Evolutionary conservation across 2,888 invertebrate species (phyloP).

Genomic region (Willowsia nigromaculata): DNA sequence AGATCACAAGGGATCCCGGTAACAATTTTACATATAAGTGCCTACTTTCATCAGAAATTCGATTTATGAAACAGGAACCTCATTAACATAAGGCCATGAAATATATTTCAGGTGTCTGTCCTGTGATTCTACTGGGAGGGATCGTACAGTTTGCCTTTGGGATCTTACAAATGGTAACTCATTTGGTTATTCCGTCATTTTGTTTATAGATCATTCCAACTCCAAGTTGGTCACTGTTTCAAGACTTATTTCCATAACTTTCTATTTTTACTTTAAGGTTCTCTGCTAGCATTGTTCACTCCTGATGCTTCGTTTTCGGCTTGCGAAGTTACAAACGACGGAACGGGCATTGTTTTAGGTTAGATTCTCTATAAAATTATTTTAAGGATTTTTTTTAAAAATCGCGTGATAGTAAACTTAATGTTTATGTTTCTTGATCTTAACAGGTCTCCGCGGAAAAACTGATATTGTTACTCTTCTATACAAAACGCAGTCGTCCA

Average conservation of each 20-base stretch:
- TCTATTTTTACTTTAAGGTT: slow-evolving; percentile 83
- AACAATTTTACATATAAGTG: not conserved
- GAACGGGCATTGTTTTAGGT: slow-evolving; percentile 84
- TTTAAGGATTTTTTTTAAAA: too few relatives aligned
- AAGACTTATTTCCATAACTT: not conserved
- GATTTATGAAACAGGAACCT: slow-evolving; percentile 3
- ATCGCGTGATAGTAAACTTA: not conserved
- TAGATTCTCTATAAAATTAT: not conserved
- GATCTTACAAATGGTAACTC: slow-evolving; percentile 87
- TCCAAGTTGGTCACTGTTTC: not conserved
- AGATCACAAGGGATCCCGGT: slow-evolving; percentile 83
- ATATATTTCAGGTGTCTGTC: slow-evolving; percentile 85
- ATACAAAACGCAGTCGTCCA: slow-evolving; percentile 72
- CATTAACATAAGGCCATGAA: not conserved
- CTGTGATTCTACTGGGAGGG: slow-evolving; percentile 86
- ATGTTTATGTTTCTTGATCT: not conserved
- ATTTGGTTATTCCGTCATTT: not conserved
- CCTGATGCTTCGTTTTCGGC: slow-evolving; percentile 88
- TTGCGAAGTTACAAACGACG: slow-evolving; percentile 88
- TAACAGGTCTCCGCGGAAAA: slow-evolving; percentile 74
- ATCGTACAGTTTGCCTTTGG: slow-evolving; percentile 90
- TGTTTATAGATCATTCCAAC: not conserved
- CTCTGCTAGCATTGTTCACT: slow-evolving; percentile 89
- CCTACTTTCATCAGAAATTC: not conserved
- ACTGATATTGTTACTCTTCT: slow-evolving; percentile 73